A percentile compares a stretch with the other conserved stretches of the same genome.
phyloP scores from a whole-genome alignment of 2,888 invertebrate genomes.

The Caenorhabditis plicata region DNA sequence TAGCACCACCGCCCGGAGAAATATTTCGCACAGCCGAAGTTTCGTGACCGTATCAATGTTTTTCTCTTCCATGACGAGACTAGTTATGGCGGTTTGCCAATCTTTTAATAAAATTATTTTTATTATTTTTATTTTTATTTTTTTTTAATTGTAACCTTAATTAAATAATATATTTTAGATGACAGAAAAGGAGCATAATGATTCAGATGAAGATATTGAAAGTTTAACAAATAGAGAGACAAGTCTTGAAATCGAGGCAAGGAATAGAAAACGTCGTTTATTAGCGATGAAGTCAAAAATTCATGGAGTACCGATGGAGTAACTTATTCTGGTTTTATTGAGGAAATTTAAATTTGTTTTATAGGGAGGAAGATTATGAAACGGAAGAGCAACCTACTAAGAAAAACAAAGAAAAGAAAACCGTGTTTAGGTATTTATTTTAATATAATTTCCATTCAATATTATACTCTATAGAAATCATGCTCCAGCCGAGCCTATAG shows the following conservation, averaged over 20 bases:
- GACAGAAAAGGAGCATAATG: constrained; percentile 23
- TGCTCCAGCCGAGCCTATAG: constrained; percentile 31
- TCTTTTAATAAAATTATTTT: neutral
- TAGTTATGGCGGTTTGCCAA: neutral
- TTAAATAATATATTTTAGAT: constrained; percentile 6
- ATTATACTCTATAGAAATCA: too few species aligned
- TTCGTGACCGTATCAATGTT: constrained; percentile 15
- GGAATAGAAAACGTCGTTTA: constrained; percentile 37
- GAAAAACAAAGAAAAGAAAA: constrained; percentile 23
- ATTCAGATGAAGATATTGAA: constrained; percentile 42
- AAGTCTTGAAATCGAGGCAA: constrained; percentile 34
- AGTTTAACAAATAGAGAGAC: constrained; percentile 26
- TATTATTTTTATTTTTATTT: constrained; percentile 1
- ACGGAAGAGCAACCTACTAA: constrained; percentile 34
- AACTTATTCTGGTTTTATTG: neutral
- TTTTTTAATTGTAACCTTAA: constrained; percentile 4
- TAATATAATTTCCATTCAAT: too few species aligned
- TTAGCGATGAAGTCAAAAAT: constrained; percentile 42
- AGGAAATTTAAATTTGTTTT: constrained; percentile 2
- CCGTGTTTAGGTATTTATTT: too few species aligned
- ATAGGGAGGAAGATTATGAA: constrained; percentile 43
- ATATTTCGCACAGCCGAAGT: constrained; percentile 16
- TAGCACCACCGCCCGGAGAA: constrained; percentile 21
- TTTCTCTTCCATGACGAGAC: constrained; percentile 7
- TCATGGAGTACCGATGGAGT: constrained; percentile 46